Evolutionary conservation across 2,888 invertebrate genomes (phyloP).

Genomic region (Eurytoma adleriae): DNA sequence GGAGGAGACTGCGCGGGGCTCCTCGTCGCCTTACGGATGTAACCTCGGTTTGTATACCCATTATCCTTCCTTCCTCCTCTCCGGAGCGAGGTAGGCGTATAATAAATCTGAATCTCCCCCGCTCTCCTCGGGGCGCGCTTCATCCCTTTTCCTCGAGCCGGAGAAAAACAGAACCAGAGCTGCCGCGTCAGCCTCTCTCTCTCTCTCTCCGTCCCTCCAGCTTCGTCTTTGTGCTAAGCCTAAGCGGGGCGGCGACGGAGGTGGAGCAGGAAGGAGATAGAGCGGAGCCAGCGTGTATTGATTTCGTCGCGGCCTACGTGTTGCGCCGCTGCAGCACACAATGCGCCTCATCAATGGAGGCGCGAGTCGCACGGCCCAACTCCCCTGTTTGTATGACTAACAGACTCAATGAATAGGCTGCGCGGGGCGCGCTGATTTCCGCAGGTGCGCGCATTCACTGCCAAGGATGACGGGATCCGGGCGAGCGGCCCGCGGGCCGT

Average conservation of each 20-base stretch:
- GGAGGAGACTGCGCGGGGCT: too few relatives aligned
- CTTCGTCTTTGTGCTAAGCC: too few relatives aligned
- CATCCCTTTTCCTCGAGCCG: neutral
- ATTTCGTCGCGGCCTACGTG: conserved; percentile 30
- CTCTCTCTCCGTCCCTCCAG: too few relatives aligned
- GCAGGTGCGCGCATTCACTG: neutral
- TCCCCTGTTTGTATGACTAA: neutral
- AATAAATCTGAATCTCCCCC: conserved; percentile 19
- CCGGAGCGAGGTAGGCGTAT: neutral
- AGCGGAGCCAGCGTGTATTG: conserved; percentile 1
- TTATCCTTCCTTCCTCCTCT: neutral
- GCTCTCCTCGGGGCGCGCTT: neutral
- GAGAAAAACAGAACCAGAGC: neutral
- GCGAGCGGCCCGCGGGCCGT: neutral
- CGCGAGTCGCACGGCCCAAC: neutral
- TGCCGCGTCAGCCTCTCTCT: neutral
- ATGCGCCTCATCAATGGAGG: conserved; percentile 30
- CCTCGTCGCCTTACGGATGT: too few relatives aligned
- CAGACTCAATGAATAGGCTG: neutral
- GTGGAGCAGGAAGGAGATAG: too few relatives aligned
- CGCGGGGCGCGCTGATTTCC: neutral
- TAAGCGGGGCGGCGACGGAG: too few relatives aligned
- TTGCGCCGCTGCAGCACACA: conserved; percentile 14
- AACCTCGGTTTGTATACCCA: neutral
- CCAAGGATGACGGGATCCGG: neutral